Base-by-base conservation (phyloP, 1,140 invertebrate genomes). In the Ephestia elutella region DNA sequence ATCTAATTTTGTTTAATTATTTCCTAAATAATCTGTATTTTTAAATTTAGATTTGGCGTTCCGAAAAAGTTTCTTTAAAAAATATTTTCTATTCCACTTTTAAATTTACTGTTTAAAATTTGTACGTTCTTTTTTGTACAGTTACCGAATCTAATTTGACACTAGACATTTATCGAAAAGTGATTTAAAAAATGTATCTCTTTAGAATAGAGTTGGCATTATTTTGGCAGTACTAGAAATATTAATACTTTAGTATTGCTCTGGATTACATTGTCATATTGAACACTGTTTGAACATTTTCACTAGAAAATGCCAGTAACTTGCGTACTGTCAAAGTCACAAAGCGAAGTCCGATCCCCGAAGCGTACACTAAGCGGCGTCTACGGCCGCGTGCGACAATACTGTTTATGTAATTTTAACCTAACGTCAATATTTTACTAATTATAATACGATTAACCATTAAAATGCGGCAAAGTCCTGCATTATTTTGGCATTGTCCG, bases 241-340 rank as follows among this genome's bases (percentile, higher is more conserved):
- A 88, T 84, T 80, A 86, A 88, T 85, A 88, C 76, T 83, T 86
- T 87, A 86, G 82, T 87, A 87, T 88, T 86, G 84, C 84, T 87
- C 84, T 85, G 83, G 77, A 78, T 85, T 87, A 88, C 86, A 88
- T 88, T 85, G 86, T 88, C 82, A 77, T 78, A 68, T 78, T 87
- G 84, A 88, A 86, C 86, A 88, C 86, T 73, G 82, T 70, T 73
- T 65, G 70, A 73, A 71, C 74, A 66, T 78, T 73, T 71, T 70
- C 69, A 58, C 67, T 68, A 66, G 68, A 73, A 65, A 68, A 72
- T 58, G 67, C 54, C 67, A 56, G 68, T 68, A 68, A 62, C 71
- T 64, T 63, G 59, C 60, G 55, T 60, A 59, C 65, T 63, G 60
- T 61, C 60, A 55, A 50, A 59, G 68, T 66, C 64, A 70, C 72